A percentile compares a stretch with the other conserved stretches of the same genome.
Evolutionary conservation across 2,113 vertebrate species (phyloP).

Genomic region (Ceratotherium simum): DNA sequence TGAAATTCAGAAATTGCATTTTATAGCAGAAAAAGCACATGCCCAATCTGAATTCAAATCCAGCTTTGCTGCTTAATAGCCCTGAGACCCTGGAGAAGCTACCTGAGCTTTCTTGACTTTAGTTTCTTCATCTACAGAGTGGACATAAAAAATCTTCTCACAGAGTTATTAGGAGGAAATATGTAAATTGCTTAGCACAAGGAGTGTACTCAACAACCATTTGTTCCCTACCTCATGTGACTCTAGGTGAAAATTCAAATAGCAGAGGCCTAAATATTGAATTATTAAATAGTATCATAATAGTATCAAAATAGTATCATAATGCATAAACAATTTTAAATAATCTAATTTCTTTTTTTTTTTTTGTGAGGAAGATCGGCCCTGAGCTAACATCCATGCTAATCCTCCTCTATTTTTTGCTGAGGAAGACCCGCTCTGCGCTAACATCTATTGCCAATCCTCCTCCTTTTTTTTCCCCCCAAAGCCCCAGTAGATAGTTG

Average conservation of each 20-base stretch:
- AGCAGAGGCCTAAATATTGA: not conserved
- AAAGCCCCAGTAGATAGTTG: no score
- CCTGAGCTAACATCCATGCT: no score
- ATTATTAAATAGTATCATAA: constrained; percentile 9
- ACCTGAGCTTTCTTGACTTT: not conserved
- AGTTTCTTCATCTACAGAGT: not conserved
- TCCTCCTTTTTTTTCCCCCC: no score
- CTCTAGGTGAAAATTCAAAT: constrained; percentile 20
- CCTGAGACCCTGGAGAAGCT: not conserved
- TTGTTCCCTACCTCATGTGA: not conserved
- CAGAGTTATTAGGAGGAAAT: not conserved
- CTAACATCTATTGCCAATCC: no score
- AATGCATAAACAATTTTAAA: constrained; percentile 18
- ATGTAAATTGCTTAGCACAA: not conserved
- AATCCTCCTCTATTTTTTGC: no score
- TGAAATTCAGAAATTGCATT: not conserved
- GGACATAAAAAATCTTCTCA: not conserved
- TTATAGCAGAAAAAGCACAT: not conserved
- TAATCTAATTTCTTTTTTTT: not conserved
- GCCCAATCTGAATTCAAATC: not conserved
- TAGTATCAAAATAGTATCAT: not conserved
- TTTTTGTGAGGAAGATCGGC: no score
- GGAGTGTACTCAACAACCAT: not conserved
- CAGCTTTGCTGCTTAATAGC: not conserved
- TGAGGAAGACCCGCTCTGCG: no score